A percentile compares a stretch with the other conserved stretches of the same genome.
phyloP scores from a whole-genome alignment of 2,797 vertebrate genomes.

The Centropyge bicolor region DNA sequence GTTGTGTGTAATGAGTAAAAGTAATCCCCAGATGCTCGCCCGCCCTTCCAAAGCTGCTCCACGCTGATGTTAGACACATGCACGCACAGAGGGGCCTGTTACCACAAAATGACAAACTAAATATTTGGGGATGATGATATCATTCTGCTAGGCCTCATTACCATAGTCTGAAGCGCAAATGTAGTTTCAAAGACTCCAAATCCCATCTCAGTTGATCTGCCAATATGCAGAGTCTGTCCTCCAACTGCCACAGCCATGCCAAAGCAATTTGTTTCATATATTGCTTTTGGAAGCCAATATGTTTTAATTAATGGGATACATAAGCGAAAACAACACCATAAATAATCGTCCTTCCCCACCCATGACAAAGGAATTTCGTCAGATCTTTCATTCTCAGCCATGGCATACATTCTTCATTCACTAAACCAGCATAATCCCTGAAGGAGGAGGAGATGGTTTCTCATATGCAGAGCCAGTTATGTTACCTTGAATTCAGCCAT shows the following conservation, averaged over 20 bases:
- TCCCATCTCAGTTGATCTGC: conserved; percentile 76
- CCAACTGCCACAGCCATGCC: conserved; percentile 78
- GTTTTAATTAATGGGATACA: conserved; percentile 85
- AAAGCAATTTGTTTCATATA: conserved; percentile 85
- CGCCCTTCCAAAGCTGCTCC: conserved; percentile 13
- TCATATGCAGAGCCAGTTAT: conserved; percentile 3
- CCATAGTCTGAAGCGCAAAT: conserved; percentile 79
- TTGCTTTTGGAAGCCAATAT: conserved; percentile 83
- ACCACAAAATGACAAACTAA: conserved; percentile 78
- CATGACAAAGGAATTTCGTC: conserved; percentile 80
- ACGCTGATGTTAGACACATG: conserved; percentile 42
- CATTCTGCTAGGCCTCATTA: conserved; percentile 78
- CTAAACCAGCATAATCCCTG: conserved; percentile 57
- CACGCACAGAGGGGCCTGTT: conserved; percentile 56
- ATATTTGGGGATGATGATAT: conserved; percentile 81
- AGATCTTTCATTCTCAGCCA: conserved; percentile 71
- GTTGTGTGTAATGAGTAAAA: conserved; percentile 28
- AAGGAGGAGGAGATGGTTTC: conserved; percentile 23
- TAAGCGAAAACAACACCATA: conserved; percentile 83
- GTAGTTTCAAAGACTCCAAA: conserved; percentile 80
- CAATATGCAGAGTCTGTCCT: conserved; percentile 75
- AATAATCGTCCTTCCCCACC: conserved; percentile 79
- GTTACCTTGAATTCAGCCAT: background rate
- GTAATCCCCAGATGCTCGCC: conserved; percentile 26
- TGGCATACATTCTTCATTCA: conserved; percentile 62